These are phyloP conservation scores for Alloscopus bannaensis DNA, from an alignment of 2,888 invertebrate species.

Conservation along the genomic window DNA sequence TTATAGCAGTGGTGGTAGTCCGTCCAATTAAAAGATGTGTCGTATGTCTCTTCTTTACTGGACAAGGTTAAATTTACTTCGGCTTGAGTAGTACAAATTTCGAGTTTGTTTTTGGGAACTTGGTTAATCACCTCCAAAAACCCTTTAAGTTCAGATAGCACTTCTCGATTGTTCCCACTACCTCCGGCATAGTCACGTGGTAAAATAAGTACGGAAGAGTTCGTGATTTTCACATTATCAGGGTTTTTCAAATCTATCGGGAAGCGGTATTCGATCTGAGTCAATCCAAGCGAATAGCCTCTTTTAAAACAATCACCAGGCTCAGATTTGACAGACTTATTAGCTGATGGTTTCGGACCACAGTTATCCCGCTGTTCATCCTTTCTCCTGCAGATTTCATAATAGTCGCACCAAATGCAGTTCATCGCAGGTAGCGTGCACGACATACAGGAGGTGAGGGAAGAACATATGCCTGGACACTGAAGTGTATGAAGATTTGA, in stretches of 20 bases:
- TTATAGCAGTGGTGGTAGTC: conserved; percentile 69
- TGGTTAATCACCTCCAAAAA: conserved; percentile 56
- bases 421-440: conserved; percentile 79
- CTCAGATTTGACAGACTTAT: conserved; percentile 40
- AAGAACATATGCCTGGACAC: conserved; percentile 92
- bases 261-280: conserved; percentile 90
- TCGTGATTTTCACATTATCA: conserved; percentile 81
- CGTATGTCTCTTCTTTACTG: conserved; percentile 60
- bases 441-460: conserved; percentile 91
- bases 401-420: conserved; percentile 94
- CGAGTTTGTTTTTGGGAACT: conserved; percentile 64
- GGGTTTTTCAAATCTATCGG: conserved; percentile 92
- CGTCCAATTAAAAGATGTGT: conserved; percentile 59
- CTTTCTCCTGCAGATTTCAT: conserved; percentile 83
- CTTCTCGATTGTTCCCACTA: conserved; percentile 49
- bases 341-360: conserved; percentile 47
- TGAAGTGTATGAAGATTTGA: conserved; percentile 91
- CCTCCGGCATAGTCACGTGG: conserved; percentile 54
- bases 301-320: conserved; percentile 79
- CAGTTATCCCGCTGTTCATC: conserved; percentile 78
- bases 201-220: conserved; percentile 65
- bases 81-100: conserved; percentile 70
- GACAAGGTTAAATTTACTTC: conserved; percentile 67
- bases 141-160: conserved; percentile 66
- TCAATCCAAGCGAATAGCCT: conserved; percentile 87